Base-by-base conservation (phyloP, 2,113 vertebrate species). In the Catagonus wagneri region DNA sequence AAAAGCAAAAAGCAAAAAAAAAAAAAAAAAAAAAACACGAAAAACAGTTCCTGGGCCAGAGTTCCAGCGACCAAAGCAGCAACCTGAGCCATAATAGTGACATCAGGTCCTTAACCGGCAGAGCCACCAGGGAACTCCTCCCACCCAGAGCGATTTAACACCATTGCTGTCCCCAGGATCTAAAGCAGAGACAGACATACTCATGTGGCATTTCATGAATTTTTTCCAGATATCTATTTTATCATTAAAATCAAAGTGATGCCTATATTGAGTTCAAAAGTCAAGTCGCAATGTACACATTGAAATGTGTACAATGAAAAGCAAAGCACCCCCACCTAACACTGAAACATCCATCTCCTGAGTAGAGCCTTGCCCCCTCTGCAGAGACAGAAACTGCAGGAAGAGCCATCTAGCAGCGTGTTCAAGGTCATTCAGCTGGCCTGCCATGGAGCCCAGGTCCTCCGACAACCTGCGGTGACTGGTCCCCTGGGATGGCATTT, bases 141-240 rank as follows among this genome's bases (percentile, higher is more conserved):
- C 44, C 44, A 32, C 36, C 22, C 15, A 13, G 12, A 16, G 19
- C 22, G 22, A 0, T 1, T 4, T 27, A 2, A 3, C 13, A 32
- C 52, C 25, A 1, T 85, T n/a, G 22, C 86, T 1, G 1, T 36
- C 50, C 25, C 23, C 23, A 19, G 1, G 27, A 58, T 19, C 11
- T 4, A 25, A 27, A 50, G 29, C 36, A 27, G 29, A 60, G 29
- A 12, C 36, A 54, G 56, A 3, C 54, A 25, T 15, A 17, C 1
- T 63, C 83, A 56, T 8, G 11, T 0, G 44, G 34, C 23, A 23
- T 50, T 80, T 54, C 15, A 29, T 60, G 29, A 32, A 44, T 20
- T n/a, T 56, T 44, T 52, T n/a, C 68, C 54, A 65, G 61, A 36
- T 32, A 44, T 19, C 34, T 58, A 14, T 34, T 65, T 60, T 61